A percentile compares a stretch with the other conserved stretches of the same genome.
Conservation (phyloP, 2,797 vertebrate genomes). For the Diplodus sargus region DNA sequence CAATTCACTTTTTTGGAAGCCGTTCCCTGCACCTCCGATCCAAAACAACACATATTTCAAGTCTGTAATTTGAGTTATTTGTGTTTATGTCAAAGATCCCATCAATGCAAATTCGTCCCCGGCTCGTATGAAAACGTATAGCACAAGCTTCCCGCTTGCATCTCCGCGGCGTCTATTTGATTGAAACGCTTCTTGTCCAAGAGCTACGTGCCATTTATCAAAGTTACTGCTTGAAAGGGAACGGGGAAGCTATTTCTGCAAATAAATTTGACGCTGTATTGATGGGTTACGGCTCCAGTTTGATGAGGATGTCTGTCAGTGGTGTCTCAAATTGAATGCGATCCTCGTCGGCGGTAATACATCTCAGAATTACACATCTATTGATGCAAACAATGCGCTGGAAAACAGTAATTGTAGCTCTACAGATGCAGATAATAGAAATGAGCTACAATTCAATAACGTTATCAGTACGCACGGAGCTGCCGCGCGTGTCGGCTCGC, state of each 20-base stretch:
- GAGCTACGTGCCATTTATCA: constrained; percentile 47
- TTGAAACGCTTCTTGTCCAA: constrained; percentile 44
- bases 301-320: constrained; percentile 62
- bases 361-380: constrained; percentile 49
- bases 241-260: constrained; percentile 56
- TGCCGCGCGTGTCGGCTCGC: neutral
- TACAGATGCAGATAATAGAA: constrained; percentile 55
- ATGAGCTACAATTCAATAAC: constrained; percentile 42
- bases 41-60: constrained; percentile 9
- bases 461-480: constrained; percentile 44
- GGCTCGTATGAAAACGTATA: neutral
- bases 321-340: constrained; percentile 51
- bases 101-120: neutral
- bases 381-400: constrained; percentile 53
- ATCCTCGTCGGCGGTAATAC: constrained; percentile 27
- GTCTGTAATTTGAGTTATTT: constrained; percentile 8
- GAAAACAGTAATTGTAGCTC: constrained; percentile 44
- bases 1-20: neutral
- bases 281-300: constrained; percentile 54
- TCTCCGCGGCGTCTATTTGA: constrained; percentile 23
- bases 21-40: neutral
- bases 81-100: constrained; percentile 6
- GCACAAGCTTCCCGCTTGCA: neutral
- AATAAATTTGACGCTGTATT: constrained; percentile 48
- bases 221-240: constrained; percentile 58